These are phyloP conservation scores for Eulemur macaco DNA, from an alignment of 2,113 vertebrate genomes.

Conservation along the genomic window DNA sequence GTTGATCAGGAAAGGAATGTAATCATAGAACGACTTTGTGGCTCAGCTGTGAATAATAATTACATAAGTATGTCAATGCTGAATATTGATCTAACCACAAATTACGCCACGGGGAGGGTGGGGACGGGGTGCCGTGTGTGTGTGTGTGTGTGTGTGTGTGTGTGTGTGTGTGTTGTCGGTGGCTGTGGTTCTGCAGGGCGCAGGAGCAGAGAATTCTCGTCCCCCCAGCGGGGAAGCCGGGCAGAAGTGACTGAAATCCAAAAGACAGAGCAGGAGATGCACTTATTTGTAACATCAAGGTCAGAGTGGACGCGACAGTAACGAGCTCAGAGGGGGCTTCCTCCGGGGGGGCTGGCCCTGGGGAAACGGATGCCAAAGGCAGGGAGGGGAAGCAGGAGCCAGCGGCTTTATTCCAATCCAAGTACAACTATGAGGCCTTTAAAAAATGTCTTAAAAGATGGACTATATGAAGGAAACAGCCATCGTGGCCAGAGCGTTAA, in stretches of 20 bases:
- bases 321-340: fast-evolving
- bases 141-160: no score
- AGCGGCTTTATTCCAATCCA: fast-evolving
- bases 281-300: neutral
- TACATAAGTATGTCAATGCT: constrained; percentile 66
- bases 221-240: neutral
- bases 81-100: constrained; percentile 62
- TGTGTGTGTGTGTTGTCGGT: neutral
- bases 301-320: fast-evolving
- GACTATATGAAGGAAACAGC: neutral
- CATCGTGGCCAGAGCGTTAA: fast-evolving
- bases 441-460: neutral
- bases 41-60: constrained; percentile 77
- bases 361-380: fast-evolving
- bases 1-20: constrained; percentile 49
- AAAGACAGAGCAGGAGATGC: neutral
- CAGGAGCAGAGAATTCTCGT: neutral
- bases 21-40: constrained; percentile 35
- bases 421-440: neutral
- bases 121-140: fast-evolving
- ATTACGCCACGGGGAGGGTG: constrained; percentile 29
- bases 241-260: neutral
- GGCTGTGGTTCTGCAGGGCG: neutral
- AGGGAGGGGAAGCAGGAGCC: no score
- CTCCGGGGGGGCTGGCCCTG: fast-evolving